phyloP scores from a whole-genome alignment of 1,140 invertebrate species.

The Heliconius himera region DNA sequence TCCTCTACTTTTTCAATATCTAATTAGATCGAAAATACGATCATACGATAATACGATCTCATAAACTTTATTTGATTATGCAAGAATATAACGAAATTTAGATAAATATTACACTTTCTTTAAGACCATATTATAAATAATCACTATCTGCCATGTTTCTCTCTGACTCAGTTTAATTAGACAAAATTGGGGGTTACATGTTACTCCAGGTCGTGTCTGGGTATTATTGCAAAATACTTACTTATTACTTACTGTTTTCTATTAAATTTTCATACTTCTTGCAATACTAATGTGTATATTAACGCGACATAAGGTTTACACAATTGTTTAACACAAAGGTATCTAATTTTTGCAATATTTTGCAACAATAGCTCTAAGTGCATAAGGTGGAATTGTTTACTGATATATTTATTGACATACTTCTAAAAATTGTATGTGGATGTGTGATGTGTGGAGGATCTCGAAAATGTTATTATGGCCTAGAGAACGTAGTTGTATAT shows the following conservation, averaged over 20 bases:
- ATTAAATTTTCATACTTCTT: neutral
- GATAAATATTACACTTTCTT: no score
- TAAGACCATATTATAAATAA: no score
- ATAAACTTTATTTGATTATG: no score
- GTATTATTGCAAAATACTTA: neutral
- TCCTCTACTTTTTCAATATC: no score
- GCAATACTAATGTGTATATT: conserved; percentile 35
- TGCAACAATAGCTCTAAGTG: conserved; percentile 42
- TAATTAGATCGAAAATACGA: no score
- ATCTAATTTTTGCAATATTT: conserved; percentile 36
- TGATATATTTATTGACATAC: conserved; percentile 27
- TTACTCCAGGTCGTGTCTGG: no score
- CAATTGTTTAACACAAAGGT: conserved; percentile 41
- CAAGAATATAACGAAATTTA: no score
- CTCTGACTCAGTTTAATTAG: no score
- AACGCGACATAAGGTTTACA: conserved; percentile 29
- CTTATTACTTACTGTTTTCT: neutral
- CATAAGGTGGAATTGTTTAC: conserved; percentile 29
- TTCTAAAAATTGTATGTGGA: neutral
- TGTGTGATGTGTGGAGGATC: no score
- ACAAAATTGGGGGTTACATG: no score
- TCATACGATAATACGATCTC: no score
- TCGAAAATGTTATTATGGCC: neutral
- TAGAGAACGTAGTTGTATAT: neutral
- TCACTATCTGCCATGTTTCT: no score